A percentile compares a stretch with the other conserved stretches of the same genome.
phyloP scores from a whole-genome alignment of 2,888 invertebrate species.

The Agonopterix subpropinquella region DNA sequence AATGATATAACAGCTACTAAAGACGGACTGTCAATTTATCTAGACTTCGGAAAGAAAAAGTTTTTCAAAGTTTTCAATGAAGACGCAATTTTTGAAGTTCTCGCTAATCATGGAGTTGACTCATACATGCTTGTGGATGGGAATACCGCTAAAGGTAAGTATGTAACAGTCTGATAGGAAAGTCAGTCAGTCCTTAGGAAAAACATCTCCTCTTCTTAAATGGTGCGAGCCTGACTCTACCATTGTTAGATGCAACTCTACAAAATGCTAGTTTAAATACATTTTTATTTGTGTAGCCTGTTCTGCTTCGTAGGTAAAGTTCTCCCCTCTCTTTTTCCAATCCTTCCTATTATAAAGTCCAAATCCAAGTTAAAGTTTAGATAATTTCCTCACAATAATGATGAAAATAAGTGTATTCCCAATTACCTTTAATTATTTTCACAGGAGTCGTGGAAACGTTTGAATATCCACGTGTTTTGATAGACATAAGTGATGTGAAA shows the following conservation, averaged over 20 bases:
- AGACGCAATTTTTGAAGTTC: slow-evolving; percentile 61
- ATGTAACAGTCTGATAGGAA: too few relatives aligned
- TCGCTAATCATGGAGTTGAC: slow-evolving; percentile 50
- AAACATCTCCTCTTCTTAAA: too few relatives aligned
- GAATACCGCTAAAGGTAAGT: slow-evolving; percentile 82
- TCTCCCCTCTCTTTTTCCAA: too few relatives aligned
- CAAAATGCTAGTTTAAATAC: too few relatives aligned
- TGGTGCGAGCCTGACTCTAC: too few relatives aligned
- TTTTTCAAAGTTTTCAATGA: slow-evolving; percentile 68
- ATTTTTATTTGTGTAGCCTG: too few relatives aligned
- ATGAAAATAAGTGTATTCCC: too few relatives aligned
- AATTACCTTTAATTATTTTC: slow-evolving; percentile 8
- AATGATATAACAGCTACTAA: slow-evolving; percentile 19
- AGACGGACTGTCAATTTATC: slow-evolving; percentile 45
- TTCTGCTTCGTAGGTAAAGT: too few relatives aligned
- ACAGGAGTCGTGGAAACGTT: slow-evolving; percentile 47
- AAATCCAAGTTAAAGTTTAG: too few relatives aligned
- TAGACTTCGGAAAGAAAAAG: slow-evolving; percentile 59
- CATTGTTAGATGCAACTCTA: too few relatives aligned
- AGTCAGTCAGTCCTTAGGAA: too few relatives aligned
- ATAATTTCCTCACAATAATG: background rate
- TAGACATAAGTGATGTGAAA: slow-evolving; percentile 51
- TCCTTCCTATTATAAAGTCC: too few relatives aligned
- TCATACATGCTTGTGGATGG: slow-evolving; percentile 79
- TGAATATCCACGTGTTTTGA: slow-evolving; percentile 39